These are phyloP conservation scores for Gavialis gangeticus DNA, from an alignment of 2,113 vertebrate species.

Conservation along the genomic window DNA sequence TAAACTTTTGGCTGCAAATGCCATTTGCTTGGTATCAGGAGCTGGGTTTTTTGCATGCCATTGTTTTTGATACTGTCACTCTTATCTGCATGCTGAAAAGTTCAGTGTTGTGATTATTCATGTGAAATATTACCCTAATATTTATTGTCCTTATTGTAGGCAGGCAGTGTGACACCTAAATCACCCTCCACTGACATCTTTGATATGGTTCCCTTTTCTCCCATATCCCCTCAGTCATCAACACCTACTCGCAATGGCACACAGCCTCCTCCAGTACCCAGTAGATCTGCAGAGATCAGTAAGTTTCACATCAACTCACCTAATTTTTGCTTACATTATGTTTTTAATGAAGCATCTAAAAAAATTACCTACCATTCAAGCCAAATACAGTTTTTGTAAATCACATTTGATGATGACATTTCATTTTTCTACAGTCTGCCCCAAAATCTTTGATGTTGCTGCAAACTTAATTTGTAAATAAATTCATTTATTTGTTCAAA, in stretches of 20 bases:
- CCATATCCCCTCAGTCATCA: conserved; percentile 87
- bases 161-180: conserved; percentile 84
- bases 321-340: conserved; percentile 37
- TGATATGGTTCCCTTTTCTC: conserved; percentile 98
- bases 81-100: conserved; percentile 51
- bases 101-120: conserved; percentile 36
- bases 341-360: conserved; percentile 20
- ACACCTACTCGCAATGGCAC: conserved; percentile 90
- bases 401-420: background rate
- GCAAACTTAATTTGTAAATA: background rate
- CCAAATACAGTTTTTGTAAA: conserved; percentile 17
- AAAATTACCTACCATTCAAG: background rate
- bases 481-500: background rate
- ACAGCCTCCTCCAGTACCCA: conserved; percentile 88
- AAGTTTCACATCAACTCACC: conserved; percentile 72
- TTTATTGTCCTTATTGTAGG: conserved; percentile 83
- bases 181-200: conserved; percentile 93
- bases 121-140: conserved; percentile 62
- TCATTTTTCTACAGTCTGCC: background rate
- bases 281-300: conserved; percentile 90
- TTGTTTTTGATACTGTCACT: conserved; percentile 2
- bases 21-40: conserved; percentile 42
- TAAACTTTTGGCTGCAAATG: conserved; percentile 45
- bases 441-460: conserved; percentile 18
- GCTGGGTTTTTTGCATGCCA: conserved; percentile 59